These are phyloP conservation scores for Polyodon spathula DNA, from an alignment of 2,113 vertebrate species.

Conservation along the genomic window DNA sequence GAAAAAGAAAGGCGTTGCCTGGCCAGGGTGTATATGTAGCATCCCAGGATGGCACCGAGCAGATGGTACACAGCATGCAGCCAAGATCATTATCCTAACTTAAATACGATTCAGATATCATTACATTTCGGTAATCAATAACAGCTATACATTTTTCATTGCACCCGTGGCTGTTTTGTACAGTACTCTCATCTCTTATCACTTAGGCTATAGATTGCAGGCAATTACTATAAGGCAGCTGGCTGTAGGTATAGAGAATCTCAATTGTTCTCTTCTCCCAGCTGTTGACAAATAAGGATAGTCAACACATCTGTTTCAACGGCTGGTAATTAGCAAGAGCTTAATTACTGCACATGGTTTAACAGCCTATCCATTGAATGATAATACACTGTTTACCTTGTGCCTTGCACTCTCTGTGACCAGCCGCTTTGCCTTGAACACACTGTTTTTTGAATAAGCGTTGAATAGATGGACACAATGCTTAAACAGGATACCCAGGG, in stretches of 20 bases:
- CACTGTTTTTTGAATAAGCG: constrained; percentile 59
- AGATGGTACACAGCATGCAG: constrained; percentile 19
- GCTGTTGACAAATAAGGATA: constrained; percentile 79
- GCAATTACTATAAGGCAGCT: constrained; percentile 75
- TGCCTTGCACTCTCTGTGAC: constrained; percentile 52
- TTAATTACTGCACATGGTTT: constrained; percentile 70
- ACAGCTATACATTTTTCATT: constrained; percentile 41
- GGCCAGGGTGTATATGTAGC: constrained; percentile 17
- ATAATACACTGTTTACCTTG: constrained; percentile 70
- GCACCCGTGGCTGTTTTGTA: too few species aligned
- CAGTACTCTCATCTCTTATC: constrained; percentile 46
- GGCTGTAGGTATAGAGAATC: constrained; percentile 73
- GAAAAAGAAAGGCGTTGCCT: constrained; percentile 9
- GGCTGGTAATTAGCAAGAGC: constrained; percentile 84
- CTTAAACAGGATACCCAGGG: constrained; percentile 22
- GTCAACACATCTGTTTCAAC: constrained; percentile 91
- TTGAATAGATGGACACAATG: constrained; percentile 61
- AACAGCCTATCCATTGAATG: constrained; percentile 61
- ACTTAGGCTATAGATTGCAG: constrained; percentile 64
- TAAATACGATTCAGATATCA: not conserved
- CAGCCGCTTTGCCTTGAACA: constrained; percentile 62
- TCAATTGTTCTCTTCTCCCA: constrained; percentile 76
- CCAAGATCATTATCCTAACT: not conserved
- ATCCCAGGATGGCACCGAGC: constrained; percentile 29
- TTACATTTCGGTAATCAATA: constrained; percentile 31